These are phyloP conservation scores for Melieria picta DNA, from an alignment of 2,888 invertebrate genomes.

Conservation along the genomic window DNA sequence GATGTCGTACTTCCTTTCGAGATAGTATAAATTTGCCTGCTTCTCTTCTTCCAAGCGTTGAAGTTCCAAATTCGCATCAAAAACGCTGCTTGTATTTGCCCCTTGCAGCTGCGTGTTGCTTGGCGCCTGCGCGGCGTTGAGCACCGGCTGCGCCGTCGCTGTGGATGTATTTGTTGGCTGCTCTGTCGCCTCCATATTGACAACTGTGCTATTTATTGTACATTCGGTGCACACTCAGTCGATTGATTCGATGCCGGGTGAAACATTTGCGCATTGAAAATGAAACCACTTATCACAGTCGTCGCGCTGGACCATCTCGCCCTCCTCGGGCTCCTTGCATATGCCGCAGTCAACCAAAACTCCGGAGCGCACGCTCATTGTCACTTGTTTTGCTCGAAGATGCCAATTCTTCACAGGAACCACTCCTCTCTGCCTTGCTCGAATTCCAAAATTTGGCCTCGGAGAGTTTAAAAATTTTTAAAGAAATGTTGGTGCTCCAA, in stretches of 20 bases:
- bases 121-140: background rate
- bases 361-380: background rate
- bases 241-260: background rate
- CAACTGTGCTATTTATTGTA: slow-evolving; percentile 3
- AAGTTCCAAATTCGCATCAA: no score
- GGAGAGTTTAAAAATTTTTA: no score
- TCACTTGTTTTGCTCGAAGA: no score
- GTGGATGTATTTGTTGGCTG: background rate
- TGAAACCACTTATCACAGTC: slow-evolving; percentile 18
- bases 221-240: slow-evolving; percentile 19
- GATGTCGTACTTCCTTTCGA: no score
- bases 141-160: background rate
- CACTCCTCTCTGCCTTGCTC: no score
- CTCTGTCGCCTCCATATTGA: background rate
- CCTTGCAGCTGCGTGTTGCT: background rate
- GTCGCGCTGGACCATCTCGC: slow-evolving; percentile 23
- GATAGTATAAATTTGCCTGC: no score
- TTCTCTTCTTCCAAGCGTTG: no score
- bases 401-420: no score
- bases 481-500: no score
- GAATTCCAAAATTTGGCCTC: no score
- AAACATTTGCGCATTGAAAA: slow-evolving; percentile 8
- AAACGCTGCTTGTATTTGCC: no score
- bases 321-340: slow-evolving; percentile 2
- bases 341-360: background rate